A percentile compares a stretch with the other conserved stretches of the same genome.
Conservation (phyloP, 2,113 vertebrate species). For the Scortum barcoo region DNA sequence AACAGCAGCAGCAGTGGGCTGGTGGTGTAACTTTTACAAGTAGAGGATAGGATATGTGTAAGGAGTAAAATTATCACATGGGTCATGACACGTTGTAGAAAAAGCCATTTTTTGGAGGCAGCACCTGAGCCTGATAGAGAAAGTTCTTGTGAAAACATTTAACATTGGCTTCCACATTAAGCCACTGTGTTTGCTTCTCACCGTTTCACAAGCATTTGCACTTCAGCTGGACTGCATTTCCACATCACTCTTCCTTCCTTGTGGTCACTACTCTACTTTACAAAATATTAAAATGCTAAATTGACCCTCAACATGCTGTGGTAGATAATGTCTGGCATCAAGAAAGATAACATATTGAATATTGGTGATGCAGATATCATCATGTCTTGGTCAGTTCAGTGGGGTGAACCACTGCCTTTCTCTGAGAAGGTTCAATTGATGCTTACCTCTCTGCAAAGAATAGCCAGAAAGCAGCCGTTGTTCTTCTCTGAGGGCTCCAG, state of each 20-base stretch:
- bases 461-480: constrained; percentile 92
- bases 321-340: background rate
- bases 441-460: constrained; percentile 89
- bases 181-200: background rate
- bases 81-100: background rate
- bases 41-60: constrained; percentile 4
- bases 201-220: background rate
- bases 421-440: background rate
- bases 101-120: background rate
- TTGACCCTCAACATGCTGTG: background rate
- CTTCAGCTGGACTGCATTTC: background rate
- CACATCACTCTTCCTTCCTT: background rate
- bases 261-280: background rate
- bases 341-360: constrained; percentile 4
- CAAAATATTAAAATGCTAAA: background rate
- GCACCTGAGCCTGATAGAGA: too few relatives aligned
- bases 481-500: constrained; percentile 86
- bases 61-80: background rate
- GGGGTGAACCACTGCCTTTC: constrained; percentile 1
- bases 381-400: background rate
- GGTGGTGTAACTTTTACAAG: background rate
- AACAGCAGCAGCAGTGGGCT: background rate
- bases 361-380: background rate
- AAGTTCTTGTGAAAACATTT: background rate
- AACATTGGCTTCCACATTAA: background rate